These are phyloP conservation scores for Sylvietta virens DNA, from an alignment of 2,113 vertebrate genomes.

Conservation along the genomic window DNA sequence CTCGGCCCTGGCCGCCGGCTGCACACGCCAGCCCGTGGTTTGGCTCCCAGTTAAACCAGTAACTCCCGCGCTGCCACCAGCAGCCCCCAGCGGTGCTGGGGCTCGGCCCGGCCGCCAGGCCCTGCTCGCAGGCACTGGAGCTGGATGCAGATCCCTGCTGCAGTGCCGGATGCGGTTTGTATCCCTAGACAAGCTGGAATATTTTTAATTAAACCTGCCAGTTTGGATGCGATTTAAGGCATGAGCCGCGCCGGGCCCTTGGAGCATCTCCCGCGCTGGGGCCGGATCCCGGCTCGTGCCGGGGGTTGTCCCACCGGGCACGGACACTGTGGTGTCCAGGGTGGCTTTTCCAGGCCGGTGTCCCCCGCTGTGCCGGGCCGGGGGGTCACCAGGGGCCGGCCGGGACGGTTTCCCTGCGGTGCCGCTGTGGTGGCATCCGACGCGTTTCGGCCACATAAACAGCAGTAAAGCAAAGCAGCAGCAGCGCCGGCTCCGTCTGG, in stretches of 20 bases:
- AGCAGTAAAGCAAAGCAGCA: background rate
- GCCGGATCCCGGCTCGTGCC: background rate
- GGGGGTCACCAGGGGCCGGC: fast-evolving
- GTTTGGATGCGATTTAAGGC: slow-evolving; percentile 12
- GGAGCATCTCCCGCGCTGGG: background rate
- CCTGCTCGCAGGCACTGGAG: background rate
- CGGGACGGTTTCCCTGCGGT: background rate
- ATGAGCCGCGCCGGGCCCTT: background rate
- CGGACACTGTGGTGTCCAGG: fast-evolving
- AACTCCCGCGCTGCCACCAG: background rate
- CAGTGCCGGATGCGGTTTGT: slow-evolving; percentile 1
- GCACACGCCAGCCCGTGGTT: fast-evolving
- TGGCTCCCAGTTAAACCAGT: slow-evolving; percentile 32
- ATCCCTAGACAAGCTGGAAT: background rate
- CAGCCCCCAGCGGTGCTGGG: fast-evolving
- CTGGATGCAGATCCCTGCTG: slow-evolving; percentile 27
- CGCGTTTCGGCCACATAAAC: fast-evolving
- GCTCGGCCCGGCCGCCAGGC: background rate
- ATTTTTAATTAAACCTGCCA: slow-evolving; percentile 60
- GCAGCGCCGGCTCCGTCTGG: fast-evolving
- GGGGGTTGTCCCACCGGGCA: fast-evolving
- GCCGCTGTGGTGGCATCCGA: background rate
- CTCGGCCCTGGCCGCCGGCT: background rate
- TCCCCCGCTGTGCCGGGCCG: fast-evolving
- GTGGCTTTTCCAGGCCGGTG: fast-evolving